Percentiles rank a stretch among this genome's conserved stretches.
Conservation (phyloP, 2,113 vertebrate genomes). For the Oreochromis tanganicae region DNA sequence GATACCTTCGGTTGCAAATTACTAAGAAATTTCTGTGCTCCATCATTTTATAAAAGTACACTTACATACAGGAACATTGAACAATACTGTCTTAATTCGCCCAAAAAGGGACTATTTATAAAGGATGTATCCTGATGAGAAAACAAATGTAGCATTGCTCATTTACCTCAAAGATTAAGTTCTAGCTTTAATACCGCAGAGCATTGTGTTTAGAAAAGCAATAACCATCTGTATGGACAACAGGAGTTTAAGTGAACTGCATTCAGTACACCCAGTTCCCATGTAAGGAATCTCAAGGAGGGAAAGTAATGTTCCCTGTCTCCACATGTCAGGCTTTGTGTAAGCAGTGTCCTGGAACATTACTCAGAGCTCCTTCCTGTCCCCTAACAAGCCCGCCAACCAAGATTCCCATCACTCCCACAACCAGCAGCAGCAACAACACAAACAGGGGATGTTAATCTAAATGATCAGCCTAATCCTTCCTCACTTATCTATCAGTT, state of each 20-base stretch:
- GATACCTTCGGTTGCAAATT: background rate
- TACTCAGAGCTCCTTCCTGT: background rate
- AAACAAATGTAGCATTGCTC: background rate
- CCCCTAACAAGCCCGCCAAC: background rate
- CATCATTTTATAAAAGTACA: background rate
- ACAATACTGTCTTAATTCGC: background rate
- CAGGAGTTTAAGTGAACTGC: background rate
- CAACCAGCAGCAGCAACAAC: background rate
- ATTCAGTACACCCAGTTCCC: background rate
- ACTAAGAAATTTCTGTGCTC: background rate
- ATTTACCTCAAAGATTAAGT: background rate
- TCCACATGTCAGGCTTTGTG: background rate
- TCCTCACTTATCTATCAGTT: constrained; percentile 3
- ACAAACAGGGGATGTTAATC: background rate
- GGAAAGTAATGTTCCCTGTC: background rate
- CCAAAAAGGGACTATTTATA: background rate
- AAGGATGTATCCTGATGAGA: background rate
- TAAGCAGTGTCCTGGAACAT: constrained; percentile 13
- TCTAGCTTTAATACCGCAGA: background rate
- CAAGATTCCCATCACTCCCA: background rate
- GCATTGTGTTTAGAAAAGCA: background rate
- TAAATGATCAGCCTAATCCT: background rate
- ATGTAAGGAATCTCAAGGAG: background rate
- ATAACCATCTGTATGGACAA: background rate
- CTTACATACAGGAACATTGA: background rate